Evolutionary conservation across 1,140 invertebrate species (phyloP), one percentile per base, ranked within the genome.

Genomic region (Drosophila lowei): DNA sequence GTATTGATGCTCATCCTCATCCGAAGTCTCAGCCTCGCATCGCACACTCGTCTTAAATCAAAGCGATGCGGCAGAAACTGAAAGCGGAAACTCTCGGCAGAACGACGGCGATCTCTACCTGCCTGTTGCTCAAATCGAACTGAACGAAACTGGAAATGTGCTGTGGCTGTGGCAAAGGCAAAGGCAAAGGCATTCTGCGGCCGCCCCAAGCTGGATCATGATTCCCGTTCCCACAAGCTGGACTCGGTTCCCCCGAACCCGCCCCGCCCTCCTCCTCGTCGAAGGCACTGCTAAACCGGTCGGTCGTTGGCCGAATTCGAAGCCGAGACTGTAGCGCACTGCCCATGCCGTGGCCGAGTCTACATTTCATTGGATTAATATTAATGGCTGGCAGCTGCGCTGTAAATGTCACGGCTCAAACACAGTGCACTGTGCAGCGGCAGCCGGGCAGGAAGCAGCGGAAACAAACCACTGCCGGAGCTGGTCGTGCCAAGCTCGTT

Each of bases 221-320:
- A 75, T 88, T 73, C 77, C 74, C 74, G 80, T 85, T 79, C 76
- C 79, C 75, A 84, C 83, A 88, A 65, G 66, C 60, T 80, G 72
- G 59, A 79, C 59, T 66, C 70, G 44, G 50, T 6, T 6, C 16
- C 23, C 62, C 60, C 30, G 2, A 42, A 15, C 46, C 23, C 47
- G 15, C 6, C 42, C n/a, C n/a, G n/a, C n/a, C n/a, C n/a, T n/a
- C 55, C 30, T 11, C 9, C 28, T 28, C 25, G 1, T 28, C 28
- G 2, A 30, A 30, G 30, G 3, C 34, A 38, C 11, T 38, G 34
- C 9, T 11, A 86, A 85, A 85, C 81, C 81, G 81, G 81, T 75
- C 83, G 80, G 77, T 77, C 67, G 52, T 54, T 88, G 74, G 61
- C 83, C 83, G 81, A 88, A 86, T 81, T 76, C 62, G 63, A 61